Evolutionary conservation across 2,888 invertebrate species (phyloP).

Genomic region (Lasiommata megera): DNA sequence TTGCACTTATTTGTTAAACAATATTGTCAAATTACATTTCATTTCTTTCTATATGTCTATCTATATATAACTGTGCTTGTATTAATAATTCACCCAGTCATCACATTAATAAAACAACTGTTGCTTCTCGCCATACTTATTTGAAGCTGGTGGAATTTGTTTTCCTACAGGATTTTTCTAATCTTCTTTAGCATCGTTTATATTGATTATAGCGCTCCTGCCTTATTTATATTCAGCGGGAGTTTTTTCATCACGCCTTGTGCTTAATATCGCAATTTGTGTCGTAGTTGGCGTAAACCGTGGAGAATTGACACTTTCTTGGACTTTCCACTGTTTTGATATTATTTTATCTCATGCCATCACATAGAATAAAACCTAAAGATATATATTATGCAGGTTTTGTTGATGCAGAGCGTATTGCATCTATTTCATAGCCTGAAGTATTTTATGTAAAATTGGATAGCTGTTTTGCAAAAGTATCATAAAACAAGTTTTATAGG

Average conservation of each 20-base stretch:
- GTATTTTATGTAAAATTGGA: too few species aligned
- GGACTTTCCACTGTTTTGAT: conserved; percentile 59
- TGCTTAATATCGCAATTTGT: conserved; percentile 81
- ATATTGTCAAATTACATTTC: too few species aligned
- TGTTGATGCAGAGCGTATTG: too few species aligned
- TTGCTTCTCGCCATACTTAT: conserved; percentile 37
- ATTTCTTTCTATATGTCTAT: too few species aligned
- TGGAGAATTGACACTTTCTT: conserved; percentile 74
- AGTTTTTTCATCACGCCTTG: conserved; percentile 81
- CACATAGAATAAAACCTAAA: conserved; percentile 24
- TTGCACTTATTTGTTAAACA: too few species aligned
- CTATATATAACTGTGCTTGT: too few species aligned
- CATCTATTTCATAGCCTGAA: too few species aligned
- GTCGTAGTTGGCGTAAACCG: conserved; percentile 78
- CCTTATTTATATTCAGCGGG: conserved; percentile 82
- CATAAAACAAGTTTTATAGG: too few species aligned
- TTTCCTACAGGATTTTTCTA: conserved; percentile 79
- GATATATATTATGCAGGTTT: too few species aligned
- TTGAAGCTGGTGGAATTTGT: conserved; percentile 73
- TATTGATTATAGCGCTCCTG: conserved; percentile 80
- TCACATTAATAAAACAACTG: conserved; percentile 33
- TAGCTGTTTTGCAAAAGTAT: too few species aligned
- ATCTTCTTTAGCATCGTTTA: conserved; percentile 81
- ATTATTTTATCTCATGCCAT: conserved; percentile 49
- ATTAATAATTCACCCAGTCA: not conserved